Percentiles rank a stretch among this genome's conserved stretches.
Conservation (phyloP, 2,888 invertebrate species). For the Papilio elwesi region DNA sequence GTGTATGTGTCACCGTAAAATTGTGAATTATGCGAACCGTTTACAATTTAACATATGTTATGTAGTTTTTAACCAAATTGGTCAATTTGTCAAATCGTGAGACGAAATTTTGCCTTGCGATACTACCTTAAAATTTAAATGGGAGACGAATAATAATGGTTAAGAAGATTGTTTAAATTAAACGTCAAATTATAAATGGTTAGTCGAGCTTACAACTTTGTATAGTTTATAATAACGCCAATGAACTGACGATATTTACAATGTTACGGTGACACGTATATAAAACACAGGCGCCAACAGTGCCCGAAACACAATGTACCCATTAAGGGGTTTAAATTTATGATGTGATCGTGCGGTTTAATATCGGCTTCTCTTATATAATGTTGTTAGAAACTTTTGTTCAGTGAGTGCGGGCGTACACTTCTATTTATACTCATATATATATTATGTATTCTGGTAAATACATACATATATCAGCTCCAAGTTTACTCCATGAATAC, state of each 20-base stretch:
- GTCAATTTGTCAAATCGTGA: too few species aligned
- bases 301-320: constrained; percentile 38
- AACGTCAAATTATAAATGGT: too few species aligned
- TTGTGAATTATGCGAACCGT: too few species aligned
- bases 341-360: constrained; percentile 39
- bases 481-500: neutral
- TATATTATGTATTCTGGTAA: neutral
- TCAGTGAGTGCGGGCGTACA: constrained; percentile 1
- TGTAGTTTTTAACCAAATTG: too few species aligned
- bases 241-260: neutral
- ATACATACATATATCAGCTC: neutral
- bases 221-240: neutral
- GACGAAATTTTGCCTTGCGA: too few species aligned
- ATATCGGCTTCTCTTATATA: constrained; percentile 36
- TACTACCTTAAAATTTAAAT: too few species aligned
- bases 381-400: constrained; percentile 31
- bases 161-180: too few species aligned
- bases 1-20: too few species aligned
- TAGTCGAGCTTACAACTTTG: neutral
- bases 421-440: neutral
- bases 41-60: too few species aligned
- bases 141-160: too few species aligned
- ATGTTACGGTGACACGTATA: constrained; percentile 13
- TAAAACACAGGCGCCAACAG: constrained; percentile 32
- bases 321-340: constrained; percentile 40